A percentile compares a stretch with the other conserved stretches of the same genome.
phyloP scores from a whole-genome alignment of 1,140 invertebrate genomes.

The Zaprionus lachaisei region DNA sequence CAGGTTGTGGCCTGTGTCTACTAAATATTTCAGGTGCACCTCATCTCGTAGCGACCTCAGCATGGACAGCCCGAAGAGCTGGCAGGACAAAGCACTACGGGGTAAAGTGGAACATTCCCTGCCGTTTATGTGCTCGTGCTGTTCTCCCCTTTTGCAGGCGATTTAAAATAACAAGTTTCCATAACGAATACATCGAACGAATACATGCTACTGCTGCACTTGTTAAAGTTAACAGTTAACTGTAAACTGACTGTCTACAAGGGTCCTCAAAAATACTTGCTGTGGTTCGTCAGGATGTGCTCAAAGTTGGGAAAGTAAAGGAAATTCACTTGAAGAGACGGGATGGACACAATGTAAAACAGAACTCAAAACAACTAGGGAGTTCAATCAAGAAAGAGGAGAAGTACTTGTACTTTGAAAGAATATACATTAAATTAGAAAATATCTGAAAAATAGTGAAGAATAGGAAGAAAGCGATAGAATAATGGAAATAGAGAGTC shows the following conservation, averaged over 20 bases:
- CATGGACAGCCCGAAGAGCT: neutral
- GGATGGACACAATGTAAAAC: no score
- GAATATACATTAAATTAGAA: no score
- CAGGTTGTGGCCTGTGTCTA: neutral
- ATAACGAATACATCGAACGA: neutral
- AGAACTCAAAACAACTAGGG: no score
- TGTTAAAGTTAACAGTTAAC: constrained; percentile 2
- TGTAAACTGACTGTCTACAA: neutral
- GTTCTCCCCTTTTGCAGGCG: neutral
- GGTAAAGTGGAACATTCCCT: neutral
- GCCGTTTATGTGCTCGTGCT: neutral
- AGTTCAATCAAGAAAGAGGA: neutral
- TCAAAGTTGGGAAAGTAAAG: neutral
- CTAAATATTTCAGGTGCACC: constrained; percentile 12
- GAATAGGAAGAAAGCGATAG: no score
- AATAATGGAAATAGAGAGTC: no score
- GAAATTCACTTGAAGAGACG: neutral
- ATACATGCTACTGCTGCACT: neutral
- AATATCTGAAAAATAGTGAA: no score
- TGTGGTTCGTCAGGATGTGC: neutral
- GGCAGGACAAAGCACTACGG: neutral
- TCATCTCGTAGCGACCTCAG: neutral
- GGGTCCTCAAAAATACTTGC: neutral
- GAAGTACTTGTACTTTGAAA: no score
- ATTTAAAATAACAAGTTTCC: constrained; percentile 5